Evolutionary conservation across 2,797 vertebrate species (phyloP), one percentile per base, ranked within the genome.

Genomic region (Champsocephalus esox): DNA sequence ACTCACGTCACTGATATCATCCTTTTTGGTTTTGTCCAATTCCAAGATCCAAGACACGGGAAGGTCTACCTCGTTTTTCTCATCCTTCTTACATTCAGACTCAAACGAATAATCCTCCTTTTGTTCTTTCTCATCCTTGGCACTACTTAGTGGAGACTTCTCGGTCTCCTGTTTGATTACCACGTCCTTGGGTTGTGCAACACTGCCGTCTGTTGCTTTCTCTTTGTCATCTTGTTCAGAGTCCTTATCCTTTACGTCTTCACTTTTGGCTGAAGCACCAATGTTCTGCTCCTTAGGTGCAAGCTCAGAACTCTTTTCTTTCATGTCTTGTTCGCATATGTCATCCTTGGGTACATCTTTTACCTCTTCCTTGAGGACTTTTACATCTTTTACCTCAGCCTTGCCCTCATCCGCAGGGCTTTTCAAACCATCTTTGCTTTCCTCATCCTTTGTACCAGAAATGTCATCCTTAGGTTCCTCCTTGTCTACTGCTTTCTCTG

Each of bases 281-380:
- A 79, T 62, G 6, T 64, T 72, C 38, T 79, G 74, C 24, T 87
- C 74, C 28, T 77, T 66, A 14, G 66, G 38, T 12, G 52, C 45
- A 51, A 11, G 48, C 70, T 71, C 81, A 71, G 65, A 58, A 12
- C 38, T 62, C 48, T 83, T 81, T 55, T 80, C 73, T 64, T 67
- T 77, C 6, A 66, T 41, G 24, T 86, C 79, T 80, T 80, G 54
- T 46, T 65, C 71, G 49, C 1, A 9, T 19, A 43, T 41, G 14
- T 80, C 73, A 5, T 73, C 74, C 24, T 65, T 77, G 11, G 1
- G n/a, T 52, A n/a, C 63, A 49, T 81, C 81, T 80, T 88, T 85
- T 46, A 28, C 54, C 12, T 80, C 83, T 12, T 83, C 82, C 45
- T 81, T 24, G 24, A 24, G 2, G 24, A 24, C 24, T 24, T 24